Evolutionary conservation across 2,113 vertebrate genomes (phyloP).

Genomic region (Argyrosomus japonicus): DNA sequence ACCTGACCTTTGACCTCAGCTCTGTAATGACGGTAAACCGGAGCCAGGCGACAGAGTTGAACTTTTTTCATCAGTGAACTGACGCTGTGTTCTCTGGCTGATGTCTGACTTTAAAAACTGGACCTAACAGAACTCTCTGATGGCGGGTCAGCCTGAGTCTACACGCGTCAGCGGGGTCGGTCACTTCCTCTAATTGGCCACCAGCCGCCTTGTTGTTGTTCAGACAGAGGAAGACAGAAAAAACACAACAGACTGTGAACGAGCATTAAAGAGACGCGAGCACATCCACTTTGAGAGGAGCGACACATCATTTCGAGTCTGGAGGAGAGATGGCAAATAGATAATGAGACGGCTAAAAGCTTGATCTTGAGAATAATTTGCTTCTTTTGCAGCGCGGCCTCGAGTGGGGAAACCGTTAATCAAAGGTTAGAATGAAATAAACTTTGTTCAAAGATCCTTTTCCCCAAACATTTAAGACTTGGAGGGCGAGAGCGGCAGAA

Average conservation of each 20-base stretch:
- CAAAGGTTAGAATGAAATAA: conserved; percentile 79
- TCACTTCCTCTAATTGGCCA: conserved; percentile 53
- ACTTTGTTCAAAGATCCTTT: conserved; percentile 79
- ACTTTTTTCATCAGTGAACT: neutral
- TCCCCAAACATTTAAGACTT: conserved; percentile 67
- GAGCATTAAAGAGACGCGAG: conserved; percentile 43
- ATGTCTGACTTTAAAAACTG: neutral
- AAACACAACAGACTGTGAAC: conserved; percentile 48
- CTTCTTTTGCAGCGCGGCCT: conserved; percentile 65
- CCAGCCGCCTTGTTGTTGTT: conserved; percentile 17
- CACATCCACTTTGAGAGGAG: conserved; percentile 44
- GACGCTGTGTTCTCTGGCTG: too few species aligned
- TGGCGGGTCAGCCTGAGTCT: neutral
- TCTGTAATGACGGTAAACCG: neutral
- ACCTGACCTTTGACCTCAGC: neutral
- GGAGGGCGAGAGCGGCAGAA: conserved; percentile 53
- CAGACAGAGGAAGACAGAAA: neutral
- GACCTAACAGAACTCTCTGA: conserved; percentile 3
- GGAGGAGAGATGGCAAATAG: conserved; percentile 58
- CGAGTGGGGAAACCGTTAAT: conserved; percentile 70
- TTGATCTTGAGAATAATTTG: conserved; percentile 78
- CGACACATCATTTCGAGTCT: conserved; percentile 39
- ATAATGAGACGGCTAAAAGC: conserved; percentile 79
- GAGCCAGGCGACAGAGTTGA: neutral
- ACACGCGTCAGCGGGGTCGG: conserved; percentile 18